A percentile compares a stretch with the other conserved stretches of the same genome.
These are phyloP conservation scores for Picathartes gymnocephalus DNA, from an alignment of 2,113 vertebrate species.

Conservation along the genomic window DNA sequence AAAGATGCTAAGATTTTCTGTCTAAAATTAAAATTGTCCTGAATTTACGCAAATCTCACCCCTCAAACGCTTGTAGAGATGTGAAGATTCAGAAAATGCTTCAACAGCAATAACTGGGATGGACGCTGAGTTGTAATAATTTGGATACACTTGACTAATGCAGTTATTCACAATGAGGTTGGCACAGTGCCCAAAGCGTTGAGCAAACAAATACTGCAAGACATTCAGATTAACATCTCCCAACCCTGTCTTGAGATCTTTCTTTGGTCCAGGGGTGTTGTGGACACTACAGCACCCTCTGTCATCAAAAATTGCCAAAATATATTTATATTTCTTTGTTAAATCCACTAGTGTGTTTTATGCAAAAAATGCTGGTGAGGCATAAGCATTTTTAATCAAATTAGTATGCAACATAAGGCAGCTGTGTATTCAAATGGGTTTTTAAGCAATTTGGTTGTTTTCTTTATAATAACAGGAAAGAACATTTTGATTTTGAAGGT, in stretches of 20 bases:
- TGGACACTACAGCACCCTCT: conserved; percentile 20
- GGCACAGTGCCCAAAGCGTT: conserved; percentile 78
- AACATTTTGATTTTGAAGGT: conserved; percentile 90
- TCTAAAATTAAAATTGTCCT: conserved; percentile 53
- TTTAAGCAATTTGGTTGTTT: conserved; percentile 89
- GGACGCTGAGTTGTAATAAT: conserved; percentile 84
- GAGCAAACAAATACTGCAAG: conserved; percentile 77
- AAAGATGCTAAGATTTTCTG: conserved; percentile 28
- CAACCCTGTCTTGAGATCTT: conserved; percentile 51
- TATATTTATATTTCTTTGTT: conserved; percentile 69
- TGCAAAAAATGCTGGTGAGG: conserved; percentile 77
- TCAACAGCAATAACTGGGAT: conserved; percentile 78
- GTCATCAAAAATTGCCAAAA: conserved; percentile 33
- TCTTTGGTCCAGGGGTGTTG: conserved; percentile 46
- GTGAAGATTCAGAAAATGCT: conserved; percentile 74
- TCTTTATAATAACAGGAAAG: conserved; percentile 88
- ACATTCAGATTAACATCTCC: conserved; percentile 67
- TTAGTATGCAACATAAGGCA: conserved; percentile 87
- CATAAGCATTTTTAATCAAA: conserved; percentile 82
- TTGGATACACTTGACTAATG: conserved; percentile 86
- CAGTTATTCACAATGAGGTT: conserved; percentile 83
- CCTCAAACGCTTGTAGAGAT: conserved; percentile 64
- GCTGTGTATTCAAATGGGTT: conserved; percentile 87
- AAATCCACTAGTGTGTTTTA: conserved; percentile 72
- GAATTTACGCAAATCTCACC: conserved; percentile 61